Base-by-base conservation (phyloP, 1,140 invertebrate genomes). In the Drosophila littoralis region DNA sequence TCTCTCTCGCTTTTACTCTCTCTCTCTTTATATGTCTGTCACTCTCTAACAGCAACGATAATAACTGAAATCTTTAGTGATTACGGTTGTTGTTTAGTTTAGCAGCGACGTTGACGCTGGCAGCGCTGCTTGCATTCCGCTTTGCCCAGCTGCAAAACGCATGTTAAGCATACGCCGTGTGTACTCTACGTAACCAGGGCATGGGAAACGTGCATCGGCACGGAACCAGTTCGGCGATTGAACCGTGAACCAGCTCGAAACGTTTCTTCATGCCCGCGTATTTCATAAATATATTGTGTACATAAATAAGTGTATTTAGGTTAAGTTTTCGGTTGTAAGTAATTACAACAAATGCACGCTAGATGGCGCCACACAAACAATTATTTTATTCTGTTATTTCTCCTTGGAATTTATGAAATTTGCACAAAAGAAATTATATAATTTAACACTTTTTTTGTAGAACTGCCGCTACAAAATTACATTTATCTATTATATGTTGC, bases 341-440 rank as follows among this genome's bases (percentile, higher is more conserved):
- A 42, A 71, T 10, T 77, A 65, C 46, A 36, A n/a, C 51, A 64
- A 63, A 45, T 46, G 48, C 61, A 66, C 55, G 51, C 57, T 50
- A 77, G 57, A 61, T 70, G 66, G 70, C 70, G 63, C 46, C 64
- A 77, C 74, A 64, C 33, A 73, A 45, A 48, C 8, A 78, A 77
- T 59, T 50, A 67, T 50, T 54, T 72, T 79, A 59, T 70, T 79
- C 51, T 46, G 51, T 66, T 66, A 66, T 68, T 50, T 61, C 32
- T 74, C 45, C 65, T 54, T 36, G 10, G 69, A 86, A 85, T 85
- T 84, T 84, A 74, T 84, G 57, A 85, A 84, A 83, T 82, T 81
- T 81, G 60, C 69, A 59, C 79, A 80, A 38, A 76, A 68, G 42
- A 46, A 54, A 75, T 46, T 38, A 64, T 17, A 40, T 13, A 36